Base-by-base conservation (phyloP, 1,140 invertebrate genomes). In the Atta cephalotes region DNA sequence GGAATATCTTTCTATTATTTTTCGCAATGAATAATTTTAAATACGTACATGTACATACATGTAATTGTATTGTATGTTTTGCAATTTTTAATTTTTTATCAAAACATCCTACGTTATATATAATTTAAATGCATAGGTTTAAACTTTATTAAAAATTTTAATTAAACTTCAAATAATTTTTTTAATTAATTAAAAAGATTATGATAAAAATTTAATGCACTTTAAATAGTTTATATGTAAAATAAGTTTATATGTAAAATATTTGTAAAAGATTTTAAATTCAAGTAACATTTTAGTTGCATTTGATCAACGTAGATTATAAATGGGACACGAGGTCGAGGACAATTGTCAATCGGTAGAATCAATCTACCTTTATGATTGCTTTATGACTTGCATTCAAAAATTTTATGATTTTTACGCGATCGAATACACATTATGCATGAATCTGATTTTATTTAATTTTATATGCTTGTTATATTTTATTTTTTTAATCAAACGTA, bases 261-360 rank as follows among this genome's bases (percentile, higher is more conserved):
- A 12, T 2, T 9, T 25, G 5, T 16, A 21, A 60, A 82, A 74
- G 49, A 62, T 28, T 35, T 74, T 49, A 62, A 51, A 84, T 84
- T 60, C 70, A 63, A 84, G 70, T 62, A 51, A 84, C 56, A 58
- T 51, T 62, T 82, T 35, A 82, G 12, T 76, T 84, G 25, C 39
- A 84, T 74, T 84, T 68, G 25, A 70, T 70, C 68, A 76, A 18
- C 58, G 45, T 51, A 45, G 28, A 1, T 63, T 62, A 28, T 74
- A 84, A 76, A 56, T 84, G 16, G 70, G 9, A 6, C 51, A 84
- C 4, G 70, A 12, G 70, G 56, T 84, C 80, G 58, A 84, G 80
- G 70, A 62, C 71, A 84, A 80, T 80, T 49, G 65, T 80, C 49
- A 80, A 84, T 76, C 80, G 56, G 45, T 62, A 84, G 80, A 76